Evolutionary conservation across 2,113 vertebrate species (phyloP).

Genomic region (Rhinopithecus roxellana): DNA sequence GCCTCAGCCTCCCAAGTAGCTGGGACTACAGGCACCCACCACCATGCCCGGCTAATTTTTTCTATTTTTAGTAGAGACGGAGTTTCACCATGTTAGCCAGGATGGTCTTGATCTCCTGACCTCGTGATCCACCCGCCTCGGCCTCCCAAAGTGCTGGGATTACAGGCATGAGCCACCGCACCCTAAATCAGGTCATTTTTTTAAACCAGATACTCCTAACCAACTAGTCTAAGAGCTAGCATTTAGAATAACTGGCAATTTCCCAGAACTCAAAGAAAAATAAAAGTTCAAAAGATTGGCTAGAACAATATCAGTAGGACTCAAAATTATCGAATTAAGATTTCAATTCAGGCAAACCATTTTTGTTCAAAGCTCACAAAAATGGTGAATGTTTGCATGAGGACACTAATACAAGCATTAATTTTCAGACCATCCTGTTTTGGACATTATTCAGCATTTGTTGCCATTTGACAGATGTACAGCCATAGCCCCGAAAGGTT

Average conservation of each 20-base stretch:
- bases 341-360: not conserved
- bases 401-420: not conserved
- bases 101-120: no score
- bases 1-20: no score
- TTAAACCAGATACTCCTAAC: not conserved
- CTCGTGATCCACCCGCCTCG: no score
- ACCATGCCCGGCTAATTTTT: no score
- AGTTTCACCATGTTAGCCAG: no score
- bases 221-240: not conserved
- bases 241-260: not conserved
- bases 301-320: not conserved
- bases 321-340: constrained; percentile 7
- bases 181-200: not conserved
- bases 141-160: no score
- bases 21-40: no score
- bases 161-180: no score
- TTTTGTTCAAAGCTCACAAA: not conserved
- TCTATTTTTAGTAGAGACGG: no score
- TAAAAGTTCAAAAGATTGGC: not conserved
- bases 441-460: not conserved
- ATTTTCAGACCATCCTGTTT: not conserved
- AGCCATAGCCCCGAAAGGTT: not conserved
- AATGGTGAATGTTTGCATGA: not conserved
- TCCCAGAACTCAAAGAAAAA: not conserved
- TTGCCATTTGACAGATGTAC: not conserved